Evolutionary conservation across 2,888 invertebrate species (phyloP).

Genomic region (Carcina quercana): DNA sequence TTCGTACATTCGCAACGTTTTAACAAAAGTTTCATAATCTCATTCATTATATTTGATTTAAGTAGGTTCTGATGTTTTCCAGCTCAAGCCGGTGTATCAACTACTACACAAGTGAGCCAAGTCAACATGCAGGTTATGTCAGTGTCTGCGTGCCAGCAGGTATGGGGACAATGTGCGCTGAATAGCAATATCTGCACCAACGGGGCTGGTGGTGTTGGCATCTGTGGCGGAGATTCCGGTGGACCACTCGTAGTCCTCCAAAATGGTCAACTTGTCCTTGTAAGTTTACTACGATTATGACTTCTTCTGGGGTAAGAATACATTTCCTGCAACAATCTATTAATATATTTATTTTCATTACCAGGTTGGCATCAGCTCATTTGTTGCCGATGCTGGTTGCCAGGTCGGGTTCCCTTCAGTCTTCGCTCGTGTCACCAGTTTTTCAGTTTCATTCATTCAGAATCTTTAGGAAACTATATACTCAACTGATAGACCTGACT

Average conservation of each 20-base stretch:
- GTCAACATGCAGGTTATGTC: slow-evolving; percentile 35
- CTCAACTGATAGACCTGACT: no score
- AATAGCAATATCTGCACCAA: slow-evolving; percentile 36
- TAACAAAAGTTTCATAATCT: no score
- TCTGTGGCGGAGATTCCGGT: slow-evolving; percentile 44
- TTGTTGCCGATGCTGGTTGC: slow-evolving; percentile 22
- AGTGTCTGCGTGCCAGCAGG: slow-evolving; percentile 23
- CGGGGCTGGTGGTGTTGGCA: slow-evolving; percentile 35
- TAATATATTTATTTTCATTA: no score
- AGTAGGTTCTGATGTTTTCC: neutral
- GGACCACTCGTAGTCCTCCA: slow-evolving; percentile 30
- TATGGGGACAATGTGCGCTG: slow-evolving; percentile 16
- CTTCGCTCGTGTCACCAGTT: slow-evolving; percentile 40
- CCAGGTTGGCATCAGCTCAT: neutral
- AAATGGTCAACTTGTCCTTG: slow-evolving; percentile 27
- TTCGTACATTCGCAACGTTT: no score
- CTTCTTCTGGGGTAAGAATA: no score
- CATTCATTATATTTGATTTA: no score
- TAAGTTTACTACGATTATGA: slow-evolving; percentile 22
- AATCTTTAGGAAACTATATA: neutral
- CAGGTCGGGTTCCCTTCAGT: slow-evolving; percentile 38
- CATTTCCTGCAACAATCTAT: no score
- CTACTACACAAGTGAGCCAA: slow-evolving; percentile 26
- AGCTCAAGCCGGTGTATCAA: slow-evolving; percentile 28
- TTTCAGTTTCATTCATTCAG: slow-evolving; percentile 30